Conservation (phyloP, 2,888 invertebrate genomes). For the Bellardia bayeri region DNA sequence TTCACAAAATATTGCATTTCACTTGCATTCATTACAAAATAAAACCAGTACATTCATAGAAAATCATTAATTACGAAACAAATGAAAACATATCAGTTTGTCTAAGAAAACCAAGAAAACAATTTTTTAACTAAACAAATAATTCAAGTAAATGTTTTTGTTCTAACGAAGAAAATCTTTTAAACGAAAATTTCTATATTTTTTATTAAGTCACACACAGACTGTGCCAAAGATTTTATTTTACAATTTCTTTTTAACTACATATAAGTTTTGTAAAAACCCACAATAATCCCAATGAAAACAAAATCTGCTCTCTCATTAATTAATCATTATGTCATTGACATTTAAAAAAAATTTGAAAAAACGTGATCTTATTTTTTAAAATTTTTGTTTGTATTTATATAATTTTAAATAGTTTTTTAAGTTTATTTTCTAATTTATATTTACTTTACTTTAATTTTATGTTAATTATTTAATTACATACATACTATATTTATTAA, state of each 20-base stretch:
- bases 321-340: neutral
- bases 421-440: conserved; percentile 26
- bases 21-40: conserved; percentile 16
- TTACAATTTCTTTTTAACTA: conserved; percentile 29
- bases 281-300: neutral
- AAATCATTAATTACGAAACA: conserved; percentile 34
- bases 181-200: conserved; percentile 19
- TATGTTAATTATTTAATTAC: neutral
- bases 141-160: neutral
- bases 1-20: conserved; percentile 30
- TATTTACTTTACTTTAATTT: neutral
- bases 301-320: neutral
- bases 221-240: conserved; percentile 74
- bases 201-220: conserved; percentile 66
- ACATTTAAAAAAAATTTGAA: neutral
- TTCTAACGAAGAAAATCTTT: conserved; percentile 4
- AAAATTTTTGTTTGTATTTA: conserved; percentile 26
- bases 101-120: conserved; percentile 43
- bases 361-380: conserved; percentile 43
- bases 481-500: no score
- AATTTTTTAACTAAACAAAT: conserved; percentile 24
- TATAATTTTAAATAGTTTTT: neutral
- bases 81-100: conserved; percentile 71
- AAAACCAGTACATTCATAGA: neutral
- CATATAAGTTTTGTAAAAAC: conserved; percentile 53